A percentile compares a stretch with the other conserved stretches of the same genome.
Conservation (phyloP, 2,797 vertebrate species). For the Tangara arthus region DNA sequence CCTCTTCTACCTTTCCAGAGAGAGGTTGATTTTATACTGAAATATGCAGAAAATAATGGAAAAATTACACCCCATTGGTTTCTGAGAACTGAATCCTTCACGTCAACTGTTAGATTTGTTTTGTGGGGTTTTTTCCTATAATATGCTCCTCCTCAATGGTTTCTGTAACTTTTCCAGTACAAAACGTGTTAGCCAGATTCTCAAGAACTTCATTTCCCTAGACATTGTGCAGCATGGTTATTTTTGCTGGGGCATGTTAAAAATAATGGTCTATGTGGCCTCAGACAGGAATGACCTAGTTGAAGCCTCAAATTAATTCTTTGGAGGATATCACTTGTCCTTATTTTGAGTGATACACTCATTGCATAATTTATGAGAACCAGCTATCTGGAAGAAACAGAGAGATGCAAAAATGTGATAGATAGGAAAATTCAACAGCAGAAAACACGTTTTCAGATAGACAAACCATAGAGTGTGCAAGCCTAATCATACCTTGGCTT, state of each 20-base stretch:
- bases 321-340: not conserved
- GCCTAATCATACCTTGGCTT: not conserved
- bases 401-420: not conserved
- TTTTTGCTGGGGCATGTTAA: not conserved
- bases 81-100: not conserved
- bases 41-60: not conserved
- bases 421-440: not conserved
- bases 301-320: conserved; percentile 1
- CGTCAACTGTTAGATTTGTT: not conserved
- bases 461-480: not conserved
- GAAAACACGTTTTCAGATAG: not conserved
- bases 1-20: not conserved
- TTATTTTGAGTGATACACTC: not conserved
- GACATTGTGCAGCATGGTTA: not conserved
- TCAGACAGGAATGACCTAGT: not conserved
- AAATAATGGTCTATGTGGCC: not conserved
- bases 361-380: conserved; percentile 10
- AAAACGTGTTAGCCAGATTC: not conserved
- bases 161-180: not conserved
- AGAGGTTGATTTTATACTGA: not conserved
- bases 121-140: not conserved
- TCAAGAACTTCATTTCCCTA: not conserved
- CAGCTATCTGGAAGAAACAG: not conserved
- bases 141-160: not conserved
- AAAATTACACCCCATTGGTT: not conserved